Percentiles rank a stretch among this genome's conserved stretches.
phyloP scores from a whole-genome alignment of 2,797 vertebrate species.

The Columba guinea region DNA sequence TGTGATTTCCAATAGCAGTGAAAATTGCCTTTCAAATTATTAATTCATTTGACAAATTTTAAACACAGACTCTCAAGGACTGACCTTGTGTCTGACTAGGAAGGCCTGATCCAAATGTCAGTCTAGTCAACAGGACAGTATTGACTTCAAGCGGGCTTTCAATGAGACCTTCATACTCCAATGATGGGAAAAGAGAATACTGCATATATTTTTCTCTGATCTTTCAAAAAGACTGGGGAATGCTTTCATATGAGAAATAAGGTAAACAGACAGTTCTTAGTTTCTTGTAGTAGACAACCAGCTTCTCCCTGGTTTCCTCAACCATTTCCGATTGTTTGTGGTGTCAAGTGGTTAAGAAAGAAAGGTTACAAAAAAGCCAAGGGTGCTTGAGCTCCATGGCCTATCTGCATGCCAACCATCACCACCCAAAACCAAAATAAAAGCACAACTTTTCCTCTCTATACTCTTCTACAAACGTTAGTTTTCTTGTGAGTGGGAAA shows the following conservation, averaged over 20 bases:
- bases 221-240: neutral
- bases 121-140: neutral
- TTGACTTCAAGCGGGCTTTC: neutral
- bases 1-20: neutral
- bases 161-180: neutral
- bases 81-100: neutral
- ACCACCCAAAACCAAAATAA: neutral
- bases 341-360: neutral
- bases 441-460: neutral
- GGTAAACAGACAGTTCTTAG: neutral
- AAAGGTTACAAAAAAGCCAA: neutral
- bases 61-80: neutral
- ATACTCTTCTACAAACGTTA: neutral
- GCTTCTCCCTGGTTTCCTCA: neutral
- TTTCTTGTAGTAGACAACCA: fast-evolving
- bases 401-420: neutral
- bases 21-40: neutral
- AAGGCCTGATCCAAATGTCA: neutral
- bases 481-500: neutral
- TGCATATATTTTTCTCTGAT: neutral
- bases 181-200: neutral
- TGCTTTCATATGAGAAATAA: neutral
- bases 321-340: neutral
- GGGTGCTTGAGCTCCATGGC: fast-evolving
- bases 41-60: conserved; percentile 13